A percentile compares a stretch with the other conserved stretches of the same genome.
These are phyloP conservation scores for Andrena haemorrhoa DNA, from an alignment of 2,888 invertebrate species.

Conservation along the genomic window DNA sequence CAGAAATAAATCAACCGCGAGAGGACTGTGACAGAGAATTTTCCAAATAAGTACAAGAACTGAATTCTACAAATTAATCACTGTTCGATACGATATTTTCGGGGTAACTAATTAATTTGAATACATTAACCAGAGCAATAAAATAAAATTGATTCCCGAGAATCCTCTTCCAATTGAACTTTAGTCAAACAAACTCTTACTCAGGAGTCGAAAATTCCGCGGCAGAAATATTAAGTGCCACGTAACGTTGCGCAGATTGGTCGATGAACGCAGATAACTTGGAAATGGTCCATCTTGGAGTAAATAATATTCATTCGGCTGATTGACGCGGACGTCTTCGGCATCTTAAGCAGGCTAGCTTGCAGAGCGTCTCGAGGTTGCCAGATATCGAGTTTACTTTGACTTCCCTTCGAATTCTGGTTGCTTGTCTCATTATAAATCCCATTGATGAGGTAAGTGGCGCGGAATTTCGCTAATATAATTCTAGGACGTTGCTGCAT, in stretches of 20 bases:
- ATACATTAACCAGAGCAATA: background rate
- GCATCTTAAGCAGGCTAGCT: slow-evolving; percentile 21
- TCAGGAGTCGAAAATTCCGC: background rate
- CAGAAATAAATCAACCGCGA: slow-evolving; percentile 37
- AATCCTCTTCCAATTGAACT: background rate
- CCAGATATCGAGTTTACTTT: slow-evolving; percentile 23
- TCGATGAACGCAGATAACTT: slow-evolving; percentile 7
- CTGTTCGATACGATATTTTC: too few relatives aligned
- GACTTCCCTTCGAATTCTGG: slow-evolving; percentile 6
- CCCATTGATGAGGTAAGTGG: slow-evolving; percentile 6
- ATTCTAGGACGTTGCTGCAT: background rate
- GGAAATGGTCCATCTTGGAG: slow-evolving; percentile 31
- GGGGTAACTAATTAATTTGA: too few relatives aligned
- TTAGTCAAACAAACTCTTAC: background rate
- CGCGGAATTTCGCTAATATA: slow-evolving; percentile 16
- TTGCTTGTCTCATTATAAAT: background rate
- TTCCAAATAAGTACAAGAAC: slow-evolving; percentile 8
- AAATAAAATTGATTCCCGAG: background rate
- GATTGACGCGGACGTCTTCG: slow-evolving; percentile 32
- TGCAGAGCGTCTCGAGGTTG: slow-evolving; percentile 3
- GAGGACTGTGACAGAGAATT: background rate
- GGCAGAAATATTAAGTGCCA: background rate
- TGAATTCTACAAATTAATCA: background rate
- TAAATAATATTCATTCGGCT: slow-evolving; percentile 39
- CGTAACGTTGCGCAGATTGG: background rate